Evolutionary conservation across 1,140 invertebrate species (phyloP).

Genomic region (Drosophila bocki): DNA sequence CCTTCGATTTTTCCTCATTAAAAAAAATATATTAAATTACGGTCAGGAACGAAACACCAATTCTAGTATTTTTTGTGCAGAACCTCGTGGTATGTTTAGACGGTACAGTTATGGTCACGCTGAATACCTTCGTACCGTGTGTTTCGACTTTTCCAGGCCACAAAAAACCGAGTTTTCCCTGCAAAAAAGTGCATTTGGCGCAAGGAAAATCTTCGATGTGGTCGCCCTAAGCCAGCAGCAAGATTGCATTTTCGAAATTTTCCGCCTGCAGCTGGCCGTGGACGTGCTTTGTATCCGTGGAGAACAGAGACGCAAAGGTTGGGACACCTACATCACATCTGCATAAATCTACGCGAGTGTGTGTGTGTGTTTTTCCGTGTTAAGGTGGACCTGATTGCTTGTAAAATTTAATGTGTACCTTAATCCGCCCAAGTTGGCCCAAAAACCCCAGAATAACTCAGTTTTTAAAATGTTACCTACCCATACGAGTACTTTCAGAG

Average conservation of each 20-base stretch:
- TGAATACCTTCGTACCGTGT: conserved; percentile 26
- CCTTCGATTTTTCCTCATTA: too few species aligned
- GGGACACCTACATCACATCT: conserved; percentile 33
- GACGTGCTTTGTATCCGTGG: conserved; percentile 84
- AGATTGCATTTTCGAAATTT: conserved; percentile 84
- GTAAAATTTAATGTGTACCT: conserved; percentile 4
- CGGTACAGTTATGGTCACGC: conserved; percentile 13
- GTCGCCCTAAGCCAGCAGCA: conserved; percentile 68
- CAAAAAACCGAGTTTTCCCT: conserved; percentile 23
- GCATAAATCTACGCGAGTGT: conserved; percentile 26
- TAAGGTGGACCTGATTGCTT: conserved; percentile 21
- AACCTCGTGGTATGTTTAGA: background rate
- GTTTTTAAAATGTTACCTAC: background rate
- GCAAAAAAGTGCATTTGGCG: conserved; percentile 47
- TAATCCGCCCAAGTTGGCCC: background rate
- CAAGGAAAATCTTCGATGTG: conserved; percentile 64
- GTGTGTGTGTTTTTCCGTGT: conserved; percentile 14
- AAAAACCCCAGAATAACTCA: too few species aligned
- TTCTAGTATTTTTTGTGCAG: background rate
- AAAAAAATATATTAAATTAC: too few species aligned
- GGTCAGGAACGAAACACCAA: background rate
- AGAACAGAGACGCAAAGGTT: conserved; percentile 84
- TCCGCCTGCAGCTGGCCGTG: conserved; percentile 81
- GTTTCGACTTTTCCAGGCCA: conserved; percentile 50
- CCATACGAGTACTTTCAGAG: too few species aligned